These are phyloP conservation scores for Echinometra lucunter DNA, from an alignment of 53 echinoderm and acorn worm genomes.

Conservation along the genomic window DNA sequence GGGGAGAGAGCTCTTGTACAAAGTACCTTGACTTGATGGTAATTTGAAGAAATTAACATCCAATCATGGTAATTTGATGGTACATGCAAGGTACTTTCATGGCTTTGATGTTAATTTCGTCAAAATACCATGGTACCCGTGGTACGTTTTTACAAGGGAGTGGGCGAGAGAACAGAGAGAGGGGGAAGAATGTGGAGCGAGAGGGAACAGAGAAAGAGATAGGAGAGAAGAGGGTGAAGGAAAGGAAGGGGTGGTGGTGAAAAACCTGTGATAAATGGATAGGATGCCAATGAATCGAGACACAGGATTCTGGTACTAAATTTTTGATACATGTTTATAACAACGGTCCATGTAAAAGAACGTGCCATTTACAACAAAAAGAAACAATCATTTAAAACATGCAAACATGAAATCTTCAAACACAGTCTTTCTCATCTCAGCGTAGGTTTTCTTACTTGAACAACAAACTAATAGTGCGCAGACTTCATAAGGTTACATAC, in stretches of 20 bases:
- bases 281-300: background rate
- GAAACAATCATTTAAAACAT: background rate
- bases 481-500: background rate
- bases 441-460: too few relatives aligned
- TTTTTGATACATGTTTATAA: conserved; percentile 6
- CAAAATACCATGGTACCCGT: too few relatives aligned
- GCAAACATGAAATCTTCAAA: background rate
- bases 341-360: conserved; percentile 49
- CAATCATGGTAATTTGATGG: too few relatives aligned
- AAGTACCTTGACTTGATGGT: too few relatives aligned
- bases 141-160: background rate
- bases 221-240: background rate
- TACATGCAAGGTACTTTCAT: too few relatives aligned
- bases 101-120: too few relatives aligned
- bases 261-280: too few relatives aligned
- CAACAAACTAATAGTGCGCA: background rate
- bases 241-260: background rate
- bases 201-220: background rate
- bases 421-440: background rate
- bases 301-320: conserved; percentile 10
- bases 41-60: background rate
- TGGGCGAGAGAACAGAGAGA: background rate
- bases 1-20: background rate
- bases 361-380: background rate
- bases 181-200: background rate